Base-by-base conservation (phyloP, 2,888 invertebrate genomes). In the Amblyjoppa fuscipennis region DNA sequence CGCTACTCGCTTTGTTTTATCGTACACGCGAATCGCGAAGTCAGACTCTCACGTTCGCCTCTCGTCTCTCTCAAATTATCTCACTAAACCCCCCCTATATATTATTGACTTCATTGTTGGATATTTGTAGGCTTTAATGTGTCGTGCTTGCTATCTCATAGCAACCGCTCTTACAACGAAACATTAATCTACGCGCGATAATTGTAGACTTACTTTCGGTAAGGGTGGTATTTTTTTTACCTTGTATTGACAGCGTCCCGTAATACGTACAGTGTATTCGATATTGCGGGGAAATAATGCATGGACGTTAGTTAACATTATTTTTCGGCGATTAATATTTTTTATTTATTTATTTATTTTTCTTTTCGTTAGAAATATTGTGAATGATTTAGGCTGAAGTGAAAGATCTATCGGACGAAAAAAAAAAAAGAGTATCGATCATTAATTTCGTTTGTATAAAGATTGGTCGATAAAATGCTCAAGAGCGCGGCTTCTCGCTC, bases 31-130 rank as follows among this genome's bases (percentile, higher is more conserved):
- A 86, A 74, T 83, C 74, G 83, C 81, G 81, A 86, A 83, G 83
- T 86, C 86, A 83, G 77, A 83, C 86, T 78, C 83, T 83, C 83
- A 86, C 86, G 83, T 83, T 78, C 86, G 86, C 85, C 34, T 64
- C 66, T 45, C 70, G 70, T 61, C 34, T 66, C 66, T 51, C 20
- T 53, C 34, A 34, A 28, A 53, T 25, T 64, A 70, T 28, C 31
- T 5, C 16, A 53, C n/a, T n/a, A 38, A 7, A 7, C 38, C 9
- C 45, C 11, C 0, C 0, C 11, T 78, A 56, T 77, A 74, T 83
- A 81, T 83, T 85, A 85, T 86, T 86, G 85, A 86, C 85, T 86
- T 83, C 28, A 76, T 83, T 77, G 77, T 53, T 77, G 80, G 73
- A n/a, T 79, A 70, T 73, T 79, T 68, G 34, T 68, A 20, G 20